Evolutionary conservation across 2,888 invertebrate genomes (phyloP).

Genomic region (Phengaris arion): DNA sequence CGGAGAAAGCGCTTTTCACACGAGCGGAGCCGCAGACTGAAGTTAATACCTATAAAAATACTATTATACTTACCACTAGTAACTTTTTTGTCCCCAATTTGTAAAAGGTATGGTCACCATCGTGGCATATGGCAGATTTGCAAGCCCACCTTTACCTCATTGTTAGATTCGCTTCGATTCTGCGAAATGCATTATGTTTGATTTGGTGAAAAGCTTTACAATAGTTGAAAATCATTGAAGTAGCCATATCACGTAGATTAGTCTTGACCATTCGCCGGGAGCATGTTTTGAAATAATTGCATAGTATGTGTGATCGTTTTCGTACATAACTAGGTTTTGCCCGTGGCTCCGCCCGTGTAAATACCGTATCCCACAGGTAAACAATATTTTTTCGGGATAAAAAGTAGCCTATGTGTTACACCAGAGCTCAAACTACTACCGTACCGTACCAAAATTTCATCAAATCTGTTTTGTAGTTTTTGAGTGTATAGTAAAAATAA

Average conservation of each 20-base stretch:
- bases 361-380: no score
- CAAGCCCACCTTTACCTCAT: slow-evolving; percentile 25
- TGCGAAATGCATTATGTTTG: slow-evolving; percentile 1
- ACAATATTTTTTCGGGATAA: no score
- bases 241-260: not conserved
- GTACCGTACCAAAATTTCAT: no score
- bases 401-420: no score
- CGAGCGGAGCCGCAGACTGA: no score
- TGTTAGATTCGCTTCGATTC: slow-evolving; percentile 8
- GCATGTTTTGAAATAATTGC: not conserved
- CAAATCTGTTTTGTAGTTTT: no score
- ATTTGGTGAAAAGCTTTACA: slow-evolving; percentile 6
- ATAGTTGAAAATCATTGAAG: not conserved
- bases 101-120: not conserved
- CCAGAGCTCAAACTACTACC: no score
- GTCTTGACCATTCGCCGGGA: not conserved
- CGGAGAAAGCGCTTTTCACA: no score
- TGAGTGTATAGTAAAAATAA: no score
- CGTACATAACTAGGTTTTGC: no score
- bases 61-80: not conserved
- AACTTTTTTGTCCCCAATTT: not conserved
- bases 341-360: no score
- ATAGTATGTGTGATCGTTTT: no score
- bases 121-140: slow-evolving; percentile 23
- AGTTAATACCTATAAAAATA: not conserved